These are phyloP conservation scores for Calliopsis andreniformis DNA, from an alignment of 1,140 invertebrate genomes.

Conservation along the genomic window DNA sequence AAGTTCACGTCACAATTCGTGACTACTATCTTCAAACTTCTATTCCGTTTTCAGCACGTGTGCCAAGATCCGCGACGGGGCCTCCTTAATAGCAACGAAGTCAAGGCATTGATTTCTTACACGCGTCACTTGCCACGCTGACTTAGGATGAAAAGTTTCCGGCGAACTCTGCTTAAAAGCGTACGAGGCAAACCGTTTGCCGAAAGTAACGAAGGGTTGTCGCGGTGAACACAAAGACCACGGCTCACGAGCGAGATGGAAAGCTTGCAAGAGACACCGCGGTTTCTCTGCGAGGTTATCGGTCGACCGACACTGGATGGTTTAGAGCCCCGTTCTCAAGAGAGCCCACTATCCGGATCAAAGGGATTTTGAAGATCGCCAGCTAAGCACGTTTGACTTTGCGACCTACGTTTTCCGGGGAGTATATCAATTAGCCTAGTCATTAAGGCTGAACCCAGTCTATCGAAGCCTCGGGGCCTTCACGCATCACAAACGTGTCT, in stretches of 20 bases:
- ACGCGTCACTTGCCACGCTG: conserved; percentile 46
- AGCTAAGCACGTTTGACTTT: conserved; percentile 63
- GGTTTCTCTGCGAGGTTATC: conserved; percentile 43
- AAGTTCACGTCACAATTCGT: no score
- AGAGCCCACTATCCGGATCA: conserved; percentile 44
- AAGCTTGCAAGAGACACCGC: conserved; percentile 39
- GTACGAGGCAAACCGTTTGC: conserved; percentile 27
- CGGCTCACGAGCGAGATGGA: conserved; percentile 46
- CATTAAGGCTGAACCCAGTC: conserved; percentile 39
- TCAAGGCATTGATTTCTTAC: conserved; percentile 48
- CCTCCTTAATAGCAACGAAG: neutral
- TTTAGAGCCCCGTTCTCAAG: conserved; percentile 35
- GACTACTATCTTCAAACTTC: neutral
- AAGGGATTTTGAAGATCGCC: conserved; percentile 58
- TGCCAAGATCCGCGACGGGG: neutral
- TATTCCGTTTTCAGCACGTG: conserved; percentile 23
- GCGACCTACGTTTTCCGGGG: conserved; percentile 49
- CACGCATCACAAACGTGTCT: conserved; percentile 50
- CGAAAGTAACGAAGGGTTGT: conserved; percentile 57
- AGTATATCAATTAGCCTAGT: conserved; percentile 62
- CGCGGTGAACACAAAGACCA: conserved; percentile 53
- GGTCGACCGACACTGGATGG: conserved; percentile 36
- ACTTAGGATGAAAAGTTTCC: conserved; percentile 55
- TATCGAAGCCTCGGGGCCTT: conserved; percentile 9
- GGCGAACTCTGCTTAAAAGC: conserved; percentile 25